Base-by-base conservation (phyloP, 2,797 vertebrate genomes). In the Hyperoplus immaculatus region DNA sequence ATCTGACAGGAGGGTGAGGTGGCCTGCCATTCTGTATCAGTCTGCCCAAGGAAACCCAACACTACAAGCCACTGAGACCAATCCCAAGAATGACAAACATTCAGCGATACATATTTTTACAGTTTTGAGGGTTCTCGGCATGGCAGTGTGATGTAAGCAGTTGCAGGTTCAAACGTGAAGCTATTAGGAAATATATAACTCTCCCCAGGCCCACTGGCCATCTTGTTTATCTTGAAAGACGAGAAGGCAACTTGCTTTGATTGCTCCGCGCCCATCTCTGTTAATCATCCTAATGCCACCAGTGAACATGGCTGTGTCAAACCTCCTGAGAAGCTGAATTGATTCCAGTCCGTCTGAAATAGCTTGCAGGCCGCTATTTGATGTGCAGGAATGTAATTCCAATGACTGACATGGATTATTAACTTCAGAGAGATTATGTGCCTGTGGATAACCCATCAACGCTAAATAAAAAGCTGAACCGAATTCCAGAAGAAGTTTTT, bases 51-150 rank as follows among this genome's bases (percentile, higher is more conserved):
- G 86, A 74, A 90, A 93, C 80, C 77, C 65, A 90, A 89, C 59
- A 87, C 82, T 81, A 18, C 29, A 53, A 72, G 73, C 67, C 75
- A 53, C 75, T 71, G 7, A 85, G 81, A 70, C 70, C 67, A 85
- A 86, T 88, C 62, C 64, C 15, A 77, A 78, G 55, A 88, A 94
- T 90, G 81, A 56, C 64, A 84, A 91, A 91, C 81, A 84, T 82
- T 87, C 77, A 18, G 84, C 71, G 77, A 72, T 65, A 82, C 69
- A 75, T 88, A 87, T 86, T 83, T 66, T 75, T 58, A 72, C 74
- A 77, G 36, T 80, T 78, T 64, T 61, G 73, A 80, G 72, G 75
- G 41, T 78, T 85, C 76, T 83, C 78, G 66, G 43, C 53, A 14
- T 73, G 61, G 50, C 58, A 58, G n/a, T 12, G 47, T 49, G 62